Percentiles rank a stretch among this genome's conserved stretches.
These are phyloP conservation scores for Calidris pygmaea DNA, from an alignment of 2,113 vertebrate genomes.

Conservation along the genomic window DNA sequence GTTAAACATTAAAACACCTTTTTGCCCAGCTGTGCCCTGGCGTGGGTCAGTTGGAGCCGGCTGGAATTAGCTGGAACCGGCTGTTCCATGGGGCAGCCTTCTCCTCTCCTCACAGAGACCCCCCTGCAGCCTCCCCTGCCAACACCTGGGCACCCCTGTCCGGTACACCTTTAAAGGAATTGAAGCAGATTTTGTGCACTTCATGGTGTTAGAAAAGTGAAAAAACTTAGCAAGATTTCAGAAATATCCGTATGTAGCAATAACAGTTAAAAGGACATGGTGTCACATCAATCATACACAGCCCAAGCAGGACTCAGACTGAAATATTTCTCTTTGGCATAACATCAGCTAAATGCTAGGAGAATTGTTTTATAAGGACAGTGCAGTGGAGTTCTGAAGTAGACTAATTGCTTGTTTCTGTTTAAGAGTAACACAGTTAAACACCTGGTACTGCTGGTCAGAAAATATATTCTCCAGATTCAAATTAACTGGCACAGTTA, in stretches of 20 bases:
- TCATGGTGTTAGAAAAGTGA: not conserved
- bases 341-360: not conserved
- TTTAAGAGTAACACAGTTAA: not conserved
- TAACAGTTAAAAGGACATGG: not conserved
- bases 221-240: not conserved
- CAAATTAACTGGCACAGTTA: not conserved
- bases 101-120: not conserved
- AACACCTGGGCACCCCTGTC: rapidly evolving
- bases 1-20: not conserved
- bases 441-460: not conserved
- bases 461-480: not conserved
- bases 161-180: rapidly evolving
- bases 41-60: rapidly evolving
- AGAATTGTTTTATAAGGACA: not conserved
- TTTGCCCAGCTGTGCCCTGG: not conserved
- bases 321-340: not conserved
- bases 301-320: not conserved
- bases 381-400: not conserved
- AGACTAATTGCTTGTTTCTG: not conserved
- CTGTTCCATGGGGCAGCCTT: not conserved
- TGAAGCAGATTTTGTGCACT: not conserved
- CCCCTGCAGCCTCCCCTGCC: rapidly evolving
- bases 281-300: not conserved
- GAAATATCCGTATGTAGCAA: too few species aligned
- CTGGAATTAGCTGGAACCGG: not conserved